Conservation (phyloP, 2,888 invertebrate species). For the Serripes groenlandicus region DNA sequence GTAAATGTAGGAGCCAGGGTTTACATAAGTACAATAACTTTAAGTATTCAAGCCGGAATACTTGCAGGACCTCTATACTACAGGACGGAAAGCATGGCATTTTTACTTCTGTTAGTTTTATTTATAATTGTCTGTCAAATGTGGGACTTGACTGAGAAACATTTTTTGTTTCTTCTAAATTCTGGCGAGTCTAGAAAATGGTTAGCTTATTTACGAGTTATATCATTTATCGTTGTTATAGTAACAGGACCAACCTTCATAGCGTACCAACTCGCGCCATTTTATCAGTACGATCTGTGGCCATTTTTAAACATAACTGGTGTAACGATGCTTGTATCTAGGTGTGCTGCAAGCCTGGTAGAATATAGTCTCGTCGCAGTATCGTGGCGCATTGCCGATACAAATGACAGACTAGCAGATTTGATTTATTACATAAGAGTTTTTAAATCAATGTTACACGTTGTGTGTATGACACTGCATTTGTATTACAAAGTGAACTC, state of each 20-base stretch:
- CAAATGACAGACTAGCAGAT: not conserved
- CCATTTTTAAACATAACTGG: not conserved
- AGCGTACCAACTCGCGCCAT: not conserved
- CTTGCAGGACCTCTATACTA: not conserved
- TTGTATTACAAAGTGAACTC: not conserved
- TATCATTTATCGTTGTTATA: not conserved
- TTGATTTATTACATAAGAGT: conserved; percentile 5
- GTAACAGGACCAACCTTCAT: conserved; percentile 1
- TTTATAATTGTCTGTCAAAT: conserved; percentile 3
- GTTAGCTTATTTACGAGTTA: not conserved
- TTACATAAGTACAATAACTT: not conserved
- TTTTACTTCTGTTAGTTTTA: not conserved
- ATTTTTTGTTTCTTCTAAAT: conserved; percentile 8
- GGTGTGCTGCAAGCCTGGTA: not conserved
- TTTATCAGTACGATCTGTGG: not conserved
- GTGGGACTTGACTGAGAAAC: not conserved
- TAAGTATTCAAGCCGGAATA: conserved; percentile 3
- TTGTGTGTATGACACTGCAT: not conserved
- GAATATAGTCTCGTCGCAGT: not conserved
- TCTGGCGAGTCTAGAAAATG: not conserved
- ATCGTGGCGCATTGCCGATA: not conserved
- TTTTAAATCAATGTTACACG: not conserved
- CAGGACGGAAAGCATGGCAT: conserved; percentile 3
- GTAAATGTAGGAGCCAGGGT: not conserved
- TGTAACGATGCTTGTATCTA: not conserved